phyloP scores from a whole-genome alignment of 2,888 invertebrate genomes.

The Octodonta nipae region DNA sequence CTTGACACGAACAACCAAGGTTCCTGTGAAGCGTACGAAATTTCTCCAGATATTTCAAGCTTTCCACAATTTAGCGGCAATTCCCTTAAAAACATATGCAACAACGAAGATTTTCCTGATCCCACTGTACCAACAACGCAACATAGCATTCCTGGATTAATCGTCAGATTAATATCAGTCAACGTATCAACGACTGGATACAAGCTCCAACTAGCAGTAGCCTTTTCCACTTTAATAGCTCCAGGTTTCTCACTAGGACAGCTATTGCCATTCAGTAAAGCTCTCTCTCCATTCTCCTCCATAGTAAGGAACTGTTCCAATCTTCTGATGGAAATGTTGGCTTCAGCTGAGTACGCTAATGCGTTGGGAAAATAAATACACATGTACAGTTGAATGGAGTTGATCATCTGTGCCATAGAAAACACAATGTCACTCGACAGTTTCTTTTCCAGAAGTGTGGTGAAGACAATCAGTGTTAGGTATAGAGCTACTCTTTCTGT shows the following conservation, averaged over 20 bases:
- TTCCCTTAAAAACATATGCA: conserved; percentile 61
- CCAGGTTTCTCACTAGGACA: conserved; percentile 22
- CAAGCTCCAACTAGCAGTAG: conserved; percentile 22
- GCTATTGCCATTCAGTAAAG: conserved; percentile 8
- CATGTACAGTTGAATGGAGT: conserved; percentile 42
- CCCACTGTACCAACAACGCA: conserved; percentile 50
- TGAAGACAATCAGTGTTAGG: conserved; percentile 63
- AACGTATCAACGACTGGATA: conserved; percentile 31
- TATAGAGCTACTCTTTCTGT: conserved; percentile 72
- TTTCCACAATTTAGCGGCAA: conserved; percentile 48
- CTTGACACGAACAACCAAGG: conserved; percentile 65
- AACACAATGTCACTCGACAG: conserved; percentile 51
- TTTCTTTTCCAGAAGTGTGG: conserved; percentile 46
- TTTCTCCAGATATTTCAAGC: conserved; percentile 45
- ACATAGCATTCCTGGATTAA: conserved; percentile 35
- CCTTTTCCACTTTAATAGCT: conserved; percentile 16
- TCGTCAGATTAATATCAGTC: conserved; percentile 36
- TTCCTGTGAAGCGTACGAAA: conserved; percentile 65
- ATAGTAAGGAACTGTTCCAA: conserved; percentile 24
- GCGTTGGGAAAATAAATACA: conserved; percentile 23
- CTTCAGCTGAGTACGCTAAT: conserved; percentile 22
- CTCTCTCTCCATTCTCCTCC: conserved; percentile 17
- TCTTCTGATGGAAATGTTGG: conserved; percentile 22
- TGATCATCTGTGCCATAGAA: conserved; percentile 63
- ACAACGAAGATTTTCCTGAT: conserved; percentile 54